Evolutionary conservation across 37 sponge, comb jelly and placozoan genomes (phyloP).

Genomic region (Diacarnus erythraeanus): DNA sequence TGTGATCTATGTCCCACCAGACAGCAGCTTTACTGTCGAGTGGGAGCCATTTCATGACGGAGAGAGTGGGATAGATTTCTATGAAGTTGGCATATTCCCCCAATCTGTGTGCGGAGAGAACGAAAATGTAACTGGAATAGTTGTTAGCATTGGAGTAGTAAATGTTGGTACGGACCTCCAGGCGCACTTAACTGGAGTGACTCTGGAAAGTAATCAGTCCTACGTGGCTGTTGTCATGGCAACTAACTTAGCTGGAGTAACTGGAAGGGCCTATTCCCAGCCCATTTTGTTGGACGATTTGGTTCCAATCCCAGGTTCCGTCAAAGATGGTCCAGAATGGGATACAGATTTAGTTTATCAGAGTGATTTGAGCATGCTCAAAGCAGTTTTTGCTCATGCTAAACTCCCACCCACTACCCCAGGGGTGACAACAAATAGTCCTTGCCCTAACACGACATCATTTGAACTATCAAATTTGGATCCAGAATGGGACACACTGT

Average conservation of each 20-base stretch:
- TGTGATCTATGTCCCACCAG: conserved; percentile 28
- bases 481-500: conserved; percentile 36
- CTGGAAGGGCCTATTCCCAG: conserved; percentile 13
- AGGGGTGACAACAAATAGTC: conserved; percentile 10
- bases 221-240: conserved; percentile 63
- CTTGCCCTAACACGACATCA: conserved; percentile 44
- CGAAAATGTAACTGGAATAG: background rate
- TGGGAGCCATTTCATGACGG: conserved; percentile 66
- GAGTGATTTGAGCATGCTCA: conserved; percentile 48
- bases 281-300: conserved; percentile 50
- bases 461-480: conserved; percentile 11
- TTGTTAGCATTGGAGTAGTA: background rate
- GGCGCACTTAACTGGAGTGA: conserved; percentile 5
- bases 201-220: conserved; percentile 4
- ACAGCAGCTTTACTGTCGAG: conserved; percentile 16
- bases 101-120: conserved; percentile 35
- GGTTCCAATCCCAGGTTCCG: conserved; percentile 33
- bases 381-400: conserved; percentile 59
- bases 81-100: conserved; percentile 53
- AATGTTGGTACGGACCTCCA: conserved; percentile 10
- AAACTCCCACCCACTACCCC: conserved; percentile 33
- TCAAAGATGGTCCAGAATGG: conserved; percentile 82
- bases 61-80: conserved; percentile 64
- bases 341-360: conserved; percentile 67
- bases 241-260: conserved; percentile 62